Evolutionary conservation across 2,888 invertebrate species (phyloP).

Genomic region (Nasonovia ribisnigri): DNA sequence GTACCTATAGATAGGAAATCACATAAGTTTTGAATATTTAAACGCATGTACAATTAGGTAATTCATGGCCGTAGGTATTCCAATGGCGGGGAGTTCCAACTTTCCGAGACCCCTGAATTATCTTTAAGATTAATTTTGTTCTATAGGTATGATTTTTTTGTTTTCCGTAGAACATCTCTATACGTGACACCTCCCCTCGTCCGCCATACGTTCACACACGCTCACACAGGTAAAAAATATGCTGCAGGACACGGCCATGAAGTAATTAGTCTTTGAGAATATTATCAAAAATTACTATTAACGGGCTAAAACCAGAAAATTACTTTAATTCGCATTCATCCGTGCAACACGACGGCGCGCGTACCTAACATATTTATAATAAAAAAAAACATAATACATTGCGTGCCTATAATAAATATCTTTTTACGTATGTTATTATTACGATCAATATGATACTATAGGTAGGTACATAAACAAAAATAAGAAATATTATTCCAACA

Average conservation of each 20-base stretch:
- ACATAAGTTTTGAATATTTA: not conserved
- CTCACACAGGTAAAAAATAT: too few species aligned
- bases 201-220: not conserved
- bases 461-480: not conserved
- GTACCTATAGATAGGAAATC: not conserved
- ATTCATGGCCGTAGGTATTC: not conserved
- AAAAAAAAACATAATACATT: not conserved
- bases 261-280: not conserved
- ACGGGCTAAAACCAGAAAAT: not conserved
- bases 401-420: not conserved
- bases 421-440: not conserved
- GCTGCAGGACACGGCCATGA: not conserved
- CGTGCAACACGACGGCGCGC: not conserved
- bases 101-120: not conserved
- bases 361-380: not conserved
- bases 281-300: not conserved
- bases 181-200: not conserved
- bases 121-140: not conserved
- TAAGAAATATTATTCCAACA: not conserved
- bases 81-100: not conserved
- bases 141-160: not conserved
- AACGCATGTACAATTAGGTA: not conserved
- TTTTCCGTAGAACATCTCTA: not conserved
- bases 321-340: conserved; percentile 12
- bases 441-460: not conserved